Evolutionary conservation across 2,888 invertebrate species (phyloP).

Genomic region (Erebia aethiops): DNA sequence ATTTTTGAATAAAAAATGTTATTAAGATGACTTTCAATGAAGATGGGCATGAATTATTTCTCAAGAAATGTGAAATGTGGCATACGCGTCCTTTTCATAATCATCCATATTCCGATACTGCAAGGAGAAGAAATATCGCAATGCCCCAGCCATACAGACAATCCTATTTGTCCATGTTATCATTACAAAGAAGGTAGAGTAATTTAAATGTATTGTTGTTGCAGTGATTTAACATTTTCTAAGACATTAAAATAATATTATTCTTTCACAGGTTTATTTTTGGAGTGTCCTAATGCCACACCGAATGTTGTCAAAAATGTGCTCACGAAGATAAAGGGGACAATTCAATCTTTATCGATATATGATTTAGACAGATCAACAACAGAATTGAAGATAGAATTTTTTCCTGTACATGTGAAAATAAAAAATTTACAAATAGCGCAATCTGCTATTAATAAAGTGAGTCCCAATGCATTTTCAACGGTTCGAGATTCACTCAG

Average conservation of each 20-base stretch:
- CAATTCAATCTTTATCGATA: constrained; percentile 92
- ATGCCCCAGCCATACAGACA: constrained; percentile 89
- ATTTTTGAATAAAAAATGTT: constrained; percentile 70
- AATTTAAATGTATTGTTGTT: background rate
- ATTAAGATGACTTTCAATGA: constrained; percentile 71
- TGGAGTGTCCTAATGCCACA: constrained; percentile 94
- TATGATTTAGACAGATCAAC: constrained; percentile 94
- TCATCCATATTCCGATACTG: constrained; percentile 77
- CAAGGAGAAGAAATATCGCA: constrained; percentile 81
- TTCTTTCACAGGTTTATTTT: constrained; percentile 86
- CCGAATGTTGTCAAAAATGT: constrained; percentile 88
- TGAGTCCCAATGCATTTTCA: constrained; percentile 87
- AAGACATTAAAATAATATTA: background rate
- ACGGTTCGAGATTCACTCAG: constrained; percentile 87
- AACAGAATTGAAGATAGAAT: constrained; percentile 87
- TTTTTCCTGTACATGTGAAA: constrained; percentile 88
- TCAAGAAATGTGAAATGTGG: constrained; percentile 71
- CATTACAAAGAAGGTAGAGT: constrained; percentile 91
- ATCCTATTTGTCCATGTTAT: constrained; percentile 94
- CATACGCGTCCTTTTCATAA: constrained; percentile 82
- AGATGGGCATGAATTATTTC: constrained; percentile 70
- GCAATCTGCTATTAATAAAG: constrained; percentile 87
- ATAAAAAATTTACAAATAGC: constrained; percentile 90
- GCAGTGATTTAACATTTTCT: background rate
- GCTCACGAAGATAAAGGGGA: constrained; percentile 86